Evolutionary conservation across 2,797 vertebrate genomes (phyloP).

Genomic region (Coranthus polyacanthus): DNA sequence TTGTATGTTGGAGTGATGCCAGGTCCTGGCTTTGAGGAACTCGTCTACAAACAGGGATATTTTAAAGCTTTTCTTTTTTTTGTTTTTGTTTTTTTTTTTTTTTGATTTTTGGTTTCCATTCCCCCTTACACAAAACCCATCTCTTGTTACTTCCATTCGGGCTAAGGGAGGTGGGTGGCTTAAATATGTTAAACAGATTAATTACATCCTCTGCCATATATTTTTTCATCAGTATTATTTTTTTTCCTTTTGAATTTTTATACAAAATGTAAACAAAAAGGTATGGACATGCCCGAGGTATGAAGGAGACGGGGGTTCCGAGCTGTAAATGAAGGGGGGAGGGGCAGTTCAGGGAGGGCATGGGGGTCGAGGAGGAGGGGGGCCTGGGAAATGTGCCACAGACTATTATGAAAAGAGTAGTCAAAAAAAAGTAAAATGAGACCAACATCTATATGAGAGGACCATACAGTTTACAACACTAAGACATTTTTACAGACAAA

Average conservation of each 20-base stretch:
- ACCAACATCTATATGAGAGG: conserved; percentile 78
- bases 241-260: conserved; percentile 86
- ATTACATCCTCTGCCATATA: conserved; percentile 83
- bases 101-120: conserved; percentile 66
- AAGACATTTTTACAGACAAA: conserved; percentile 85
- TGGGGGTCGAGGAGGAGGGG: conserved; percentile 70
- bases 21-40: conserved; percentile 93
- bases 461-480: conserved; percentile 92
- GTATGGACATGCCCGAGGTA: conserved; percentile 89
- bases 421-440: conserved; percentile 71
- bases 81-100: conserved; percentile 77
- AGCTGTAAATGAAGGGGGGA: conserved; percentile 86
- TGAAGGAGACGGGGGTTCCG: conserved; percentile 88
- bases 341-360: conserved; percentile 61
- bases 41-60: conserved; percentile 94
- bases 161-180: conserved; percentile 84
- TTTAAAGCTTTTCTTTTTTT: conserved; percentile 89
- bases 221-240: conserved; percentile 94
- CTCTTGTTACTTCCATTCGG: conserved; percentile 89
- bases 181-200: conserved; percentile 73
- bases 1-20: conserved; percentile 93
- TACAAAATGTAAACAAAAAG: conserved; percentile 90
- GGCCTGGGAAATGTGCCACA: conserved; percentile 84
- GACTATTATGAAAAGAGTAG: conserved; percentile 86
- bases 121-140: conserved; percentile 87